Conservation (phyloP, 2,888 invertebrate species). For the Yponomeuta evonymella region DNA sequence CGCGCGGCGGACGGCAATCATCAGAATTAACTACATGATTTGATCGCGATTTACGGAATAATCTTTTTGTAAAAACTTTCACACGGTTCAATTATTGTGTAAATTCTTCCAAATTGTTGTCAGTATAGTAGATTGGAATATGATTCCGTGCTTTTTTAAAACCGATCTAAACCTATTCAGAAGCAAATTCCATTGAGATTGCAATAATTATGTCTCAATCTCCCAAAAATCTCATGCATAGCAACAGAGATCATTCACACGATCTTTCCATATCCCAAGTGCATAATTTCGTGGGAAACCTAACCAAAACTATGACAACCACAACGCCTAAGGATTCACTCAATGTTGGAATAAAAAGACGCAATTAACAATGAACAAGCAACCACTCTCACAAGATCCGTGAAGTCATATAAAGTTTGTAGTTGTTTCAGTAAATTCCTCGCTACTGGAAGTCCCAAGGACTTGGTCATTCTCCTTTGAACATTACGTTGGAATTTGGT, state of each 20-base stretch:
- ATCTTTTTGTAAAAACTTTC: constrained; percentile 27
- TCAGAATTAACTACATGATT: constrained; percentile 35
- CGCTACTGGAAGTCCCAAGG: neutral
- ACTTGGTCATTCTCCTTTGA: constrained; percentile 12
- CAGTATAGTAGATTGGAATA: neutral
- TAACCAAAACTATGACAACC: constrained; percentile 42
- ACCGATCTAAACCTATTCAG: too few species aligned
- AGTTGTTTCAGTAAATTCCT: neutral
- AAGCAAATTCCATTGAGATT: neutral
- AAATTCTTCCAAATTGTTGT: neutral
- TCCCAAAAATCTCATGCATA: constrained; percentile 22
- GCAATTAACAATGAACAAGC: neutral
- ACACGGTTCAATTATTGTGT: constrained; percentile 22
- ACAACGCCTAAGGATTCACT: constrained; percentile 6
- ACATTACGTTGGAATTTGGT: constrained; percentile 46
- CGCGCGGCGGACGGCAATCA: constrained; percentile 26
- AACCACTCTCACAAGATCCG: neutral
- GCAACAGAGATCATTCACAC: constrained; percentile 1
- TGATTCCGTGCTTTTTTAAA: too few species aligned
- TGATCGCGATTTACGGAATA: constrained; percentile 29
- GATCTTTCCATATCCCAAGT: constrained; percentile 23
- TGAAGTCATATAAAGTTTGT: neutral
- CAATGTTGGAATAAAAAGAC: constrained; percentile 5
- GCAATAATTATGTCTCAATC: constrained; percentile 9
- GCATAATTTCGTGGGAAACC: constrained; percentile 39